Conservation (phyloP, 2,113 vertebrate genomes). For the Corythaeola cristata region DNA sequence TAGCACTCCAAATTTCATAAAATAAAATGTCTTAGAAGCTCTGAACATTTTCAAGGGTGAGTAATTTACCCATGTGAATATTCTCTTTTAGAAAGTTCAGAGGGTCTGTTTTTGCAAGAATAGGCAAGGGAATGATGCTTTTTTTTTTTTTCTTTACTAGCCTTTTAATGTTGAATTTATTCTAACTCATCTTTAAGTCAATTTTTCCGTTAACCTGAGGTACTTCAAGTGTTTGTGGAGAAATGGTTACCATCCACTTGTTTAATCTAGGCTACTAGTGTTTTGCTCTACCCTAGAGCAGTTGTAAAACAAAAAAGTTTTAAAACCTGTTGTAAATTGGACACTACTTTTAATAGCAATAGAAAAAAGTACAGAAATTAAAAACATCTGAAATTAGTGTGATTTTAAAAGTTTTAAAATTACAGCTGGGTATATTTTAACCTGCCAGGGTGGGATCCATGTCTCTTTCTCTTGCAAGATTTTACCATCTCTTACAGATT, state of each 20-base stretch:
- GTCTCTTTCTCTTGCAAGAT: neutral
- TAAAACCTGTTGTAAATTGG: neutral
- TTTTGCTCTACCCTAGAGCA: neutral
- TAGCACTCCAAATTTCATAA: neutral
- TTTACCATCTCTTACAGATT: neutral
- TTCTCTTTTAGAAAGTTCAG: neutral
- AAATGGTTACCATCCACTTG: neutral
- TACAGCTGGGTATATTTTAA: neutral
- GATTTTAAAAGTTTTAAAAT: neutral
- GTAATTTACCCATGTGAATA: neutral
- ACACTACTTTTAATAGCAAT: neutral
- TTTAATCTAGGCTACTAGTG: neutral
- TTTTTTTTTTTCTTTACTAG: neutral
- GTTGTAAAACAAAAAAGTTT: neutral
- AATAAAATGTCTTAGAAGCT: neutral
- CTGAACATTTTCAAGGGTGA: neutral
- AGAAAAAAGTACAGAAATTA: neutral
- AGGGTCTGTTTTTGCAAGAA: neutral
- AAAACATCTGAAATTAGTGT: neutral
- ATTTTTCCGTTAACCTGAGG: neutral
- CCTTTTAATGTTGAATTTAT: neutral
- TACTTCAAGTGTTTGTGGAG: neutral
- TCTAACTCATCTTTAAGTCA: neutral
- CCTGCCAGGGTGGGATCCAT: neutral
- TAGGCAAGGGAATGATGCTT: neutral